phyloP scores from a whole-genome alignment of 2,888 invertebrate genomes.

The Dendrolimus houi region DNA sequence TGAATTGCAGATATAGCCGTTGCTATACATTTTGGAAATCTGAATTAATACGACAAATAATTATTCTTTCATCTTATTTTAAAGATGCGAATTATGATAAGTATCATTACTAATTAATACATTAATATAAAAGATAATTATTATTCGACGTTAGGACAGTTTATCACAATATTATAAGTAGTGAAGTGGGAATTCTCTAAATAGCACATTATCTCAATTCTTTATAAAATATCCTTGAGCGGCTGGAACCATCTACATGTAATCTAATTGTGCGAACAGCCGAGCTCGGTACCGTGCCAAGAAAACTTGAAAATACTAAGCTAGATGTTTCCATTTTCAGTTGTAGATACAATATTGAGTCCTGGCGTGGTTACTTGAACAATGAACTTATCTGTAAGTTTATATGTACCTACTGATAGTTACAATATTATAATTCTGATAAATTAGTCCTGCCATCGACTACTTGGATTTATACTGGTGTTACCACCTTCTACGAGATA shows the following conservation, averaged over 20 bases:
- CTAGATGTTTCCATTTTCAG: not conserved
- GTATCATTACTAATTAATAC: too few species aligned
- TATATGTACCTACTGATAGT: too few species aligned
- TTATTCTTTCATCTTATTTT: too few species aligned
- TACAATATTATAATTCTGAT: too few species aligned
- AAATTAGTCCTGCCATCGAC: too few species aligned
- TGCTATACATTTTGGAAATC: not conserved
- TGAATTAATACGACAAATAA: slow-evolving; percentile 6
- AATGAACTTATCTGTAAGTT: too few species aligned
- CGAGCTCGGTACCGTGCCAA: slow-evolving; percentile 9
- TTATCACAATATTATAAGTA: not conserved
- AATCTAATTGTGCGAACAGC: not conserved
- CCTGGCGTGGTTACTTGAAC: too few species aligned
- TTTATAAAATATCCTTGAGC: not conserved
- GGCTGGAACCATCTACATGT: not conserved
- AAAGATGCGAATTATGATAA: too few species aligned
- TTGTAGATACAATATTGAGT: not conserved
- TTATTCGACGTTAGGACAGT: too few species aligned
- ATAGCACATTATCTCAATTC: not conserved
- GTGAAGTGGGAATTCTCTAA: not conserved
- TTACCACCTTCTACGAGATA: too few species aligned
- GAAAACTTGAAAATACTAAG: slow-evolving; percentile 16
- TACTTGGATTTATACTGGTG: too few species aligned
- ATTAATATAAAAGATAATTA: too few species aligned
- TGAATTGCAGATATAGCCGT: slow-evolving; percentile 9